Conservation (phyloP, 1,140 invertebrate species). For the Aphelinus atriplicis region DNA sequence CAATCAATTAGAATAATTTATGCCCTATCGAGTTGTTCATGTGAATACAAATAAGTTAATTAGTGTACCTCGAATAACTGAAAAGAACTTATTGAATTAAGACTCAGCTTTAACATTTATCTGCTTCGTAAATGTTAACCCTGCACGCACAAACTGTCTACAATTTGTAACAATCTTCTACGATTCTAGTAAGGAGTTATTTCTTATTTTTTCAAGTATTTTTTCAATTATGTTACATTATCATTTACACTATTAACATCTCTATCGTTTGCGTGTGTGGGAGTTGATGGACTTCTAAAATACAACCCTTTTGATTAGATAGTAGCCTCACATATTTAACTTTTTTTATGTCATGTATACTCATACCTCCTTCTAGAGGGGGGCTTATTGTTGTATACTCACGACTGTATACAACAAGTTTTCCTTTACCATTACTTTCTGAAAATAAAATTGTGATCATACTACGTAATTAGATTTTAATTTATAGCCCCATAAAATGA, state of each 20-base stretch:
- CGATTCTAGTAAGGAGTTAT: too few species aligned
- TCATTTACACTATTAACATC: constrained; percentile 29
- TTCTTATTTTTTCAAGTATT: too few species aligned
- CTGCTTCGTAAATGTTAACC: too few species aligned
- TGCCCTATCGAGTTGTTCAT: too few species aligned
- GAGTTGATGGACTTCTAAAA: constrained; percentile 40
- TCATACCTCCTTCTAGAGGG: constrained; percentile 19
- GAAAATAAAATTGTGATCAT: background rate
- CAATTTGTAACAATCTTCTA: too few species aligned
- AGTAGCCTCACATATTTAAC: constrained; percentile 1
- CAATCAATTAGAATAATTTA: too few species aligned
- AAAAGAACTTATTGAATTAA: too few species aligned
- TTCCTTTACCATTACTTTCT: constrained; percentile 1
- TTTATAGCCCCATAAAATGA: constrained; percentile 1
- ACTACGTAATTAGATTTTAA: constrained; percentile 8
- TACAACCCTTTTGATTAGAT: constrained; percentile 3
- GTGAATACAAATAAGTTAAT: too few species aligned
- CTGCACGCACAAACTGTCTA: too few species aligned
- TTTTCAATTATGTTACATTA: too few species aligned
- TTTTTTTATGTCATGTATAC: constrained; percentile 1
- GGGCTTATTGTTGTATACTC: constrained; percentile 18
- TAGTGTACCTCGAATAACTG: too few species aligned
- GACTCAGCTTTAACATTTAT: too few species aligned
- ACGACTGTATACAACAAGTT: constrained; percentile 13
- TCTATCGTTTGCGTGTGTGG: constrained; percentile 53